These are phyloP conservation scores for Bathynomus jamesi DNA, from an alignment of 1,140 invertebrate species.

Conservation along the genomic window DNA sequence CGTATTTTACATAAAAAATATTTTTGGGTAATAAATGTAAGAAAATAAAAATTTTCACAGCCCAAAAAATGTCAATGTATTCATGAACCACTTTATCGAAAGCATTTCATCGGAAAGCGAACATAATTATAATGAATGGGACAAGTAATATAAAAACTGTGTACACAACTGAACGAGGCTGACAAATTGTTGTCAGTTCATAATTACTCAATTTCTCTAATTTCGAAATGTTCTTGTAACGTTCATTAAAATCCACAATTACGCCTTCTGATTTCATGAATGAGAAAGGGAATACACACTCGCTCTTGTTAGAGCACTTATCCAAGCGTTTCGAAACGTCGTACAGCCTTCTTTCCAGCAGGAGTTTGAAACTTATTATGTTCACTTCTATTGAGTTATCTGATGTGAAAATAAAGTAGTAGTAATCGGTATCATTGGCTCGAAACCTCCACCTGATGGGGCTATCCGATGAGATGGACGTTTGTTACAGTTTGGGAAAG, in stretches of 20 bases:
- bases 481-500: conserved; percentile 16
- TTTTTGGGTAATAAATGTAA: too few species aligned
- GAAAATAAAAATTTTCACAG: conserved; percentile 1
- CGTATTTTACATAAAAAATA: too few species aligned
- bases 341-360: conserved; percentile 14
- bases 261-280: conserved; percentile 21
- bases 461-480: background rate
- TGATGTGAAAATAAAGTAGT: conserved; percentile 29
- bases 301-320: conserved; percentile 14
- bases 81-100: background rate
- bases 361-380: conserved; percentile 15
- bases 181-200: conserved; percentile 24
- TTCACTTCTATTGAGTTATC: conserved; percentile 22
- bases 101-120: conserved; percentile 24
- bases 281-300: conserved; percentile 22
- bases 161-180: conserved; percentile 20
- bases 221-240: background rate
- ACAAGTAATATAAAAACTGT: conserved; percentile 24
- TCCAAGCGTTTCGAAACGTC: conserved; percentile 12
- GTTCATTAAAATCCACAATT: conserved; percentile 18
- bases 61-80: background rate
- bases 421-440: conserved; percentile 18
- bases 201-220: conserved; percentile 15
- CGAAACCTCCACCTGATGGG: conserved; percentile 2
- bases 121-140: conserved; percentile 24